phyloP scores from a whole-genome alignment of 2,888 invertebrate species.

The Dascillus cervinus region DNA sequence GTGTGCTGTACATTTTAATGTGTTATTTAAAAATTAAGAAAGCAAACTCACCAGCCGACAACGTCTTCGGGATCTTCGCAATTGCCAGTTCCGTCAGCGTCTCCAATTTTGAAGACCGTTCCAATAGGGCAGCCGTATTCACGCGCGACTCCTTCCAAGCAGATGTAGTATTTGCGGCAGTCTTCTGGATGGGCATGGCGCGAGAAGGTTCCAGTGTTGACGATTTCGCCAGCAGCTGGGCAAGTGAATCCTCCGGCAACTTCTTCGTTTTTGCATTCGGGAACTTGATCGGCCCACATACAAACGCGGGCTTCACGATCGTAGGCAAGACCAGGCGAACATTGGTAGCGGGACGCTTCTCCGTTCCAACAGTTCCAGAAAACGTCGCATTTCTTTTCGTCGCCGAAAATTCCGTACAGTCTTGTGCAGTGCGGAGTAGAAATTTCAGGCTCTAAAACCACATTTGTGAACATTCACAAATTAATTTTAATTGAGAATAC shows the following conservation, averaged over 20 bases:
- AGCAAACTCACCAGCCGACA: constrained; percentile 79
- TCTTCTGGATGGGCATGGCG: constrained; percentile 92
- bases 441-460: constrained; percentile 68
- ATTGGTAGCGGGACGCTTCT: constrained; percentile 87
- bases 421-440: constrained; percentile 76
- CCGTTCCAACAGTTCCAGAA: constrained; percentile 99
- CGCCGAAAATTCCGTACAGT: constrained; percentile 87
- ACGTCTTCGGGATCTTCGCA: constrained; percentile 94
- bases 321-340: constrained; percentile 90
- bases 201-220: constrained; percentile 82
- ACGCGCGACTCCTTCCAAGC: constrained; percentile 80
- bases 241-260: constrained; percentile 85
- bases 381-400: constrained; percentile 79
- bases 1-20: too few relatives aligned
- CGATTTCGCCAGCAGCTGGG: constrained; percentile 74
- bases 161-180: constrained; percentile 93
- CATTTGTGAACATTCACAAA: neutral
- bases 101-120: constrained; percentile 91
- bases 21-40: constrained; percentile 25
- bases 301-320: constrained; percentile 88
- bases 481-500: constrained; percentile 3
- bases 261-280: constrained; percentile 86
- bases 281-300: constrained; percentile 95
- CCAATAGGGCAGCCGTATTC: constrained; percentile 95
- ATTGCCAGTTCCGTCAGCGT: constrained; percentile 82